A percentile compares a stretch with the other conserved stretches of the same genome.
These are phyloP conservation scores for Leptopilina myrica DNA, from an alignment of 2,888 invertebrate genomes.

Conservation along the genomic window DNA sequence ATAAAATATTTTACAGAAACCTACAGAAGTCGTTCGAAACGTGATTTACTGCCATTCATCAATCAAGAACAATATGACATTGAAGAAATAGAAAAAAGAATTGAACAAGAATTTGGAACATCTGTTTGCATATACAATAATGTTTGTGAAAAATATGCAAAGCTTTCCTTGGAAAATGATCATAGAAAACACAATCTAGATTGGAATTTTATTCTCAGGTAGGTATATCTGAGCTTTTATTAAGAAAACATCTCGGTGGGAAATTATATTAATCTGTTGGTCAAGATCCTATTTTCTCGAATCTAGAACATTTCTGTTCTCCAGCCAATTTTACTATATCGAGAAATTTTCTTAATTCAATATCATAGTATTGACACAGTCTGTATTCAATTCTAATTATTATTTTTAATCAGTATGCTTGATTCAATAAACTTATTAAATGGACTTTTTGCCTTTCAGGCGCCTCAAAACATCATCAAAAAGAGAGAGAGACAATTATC, in stretches of 20 bases:
- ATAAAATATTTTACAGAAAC: constrained; percentile 79
- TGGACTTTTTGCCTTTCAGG: constrained; percentile 77
- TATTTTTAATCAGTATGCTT: too few relatives aligned
- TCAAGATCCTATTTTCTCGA: too few relatives aligned
- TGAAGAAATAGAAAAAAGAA: constrained; percentile 87
- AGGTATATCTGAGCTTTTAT: constrained; percentile 57
- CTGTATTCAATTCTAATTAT: too few relatives aligned
- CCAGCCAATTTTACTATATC: too few relatives aligned
- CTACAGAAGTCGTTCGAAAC: constrained; percentile 82
- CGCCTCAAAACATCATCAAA: constrained; percentile 88
- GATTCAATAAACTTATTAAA: not conserved
- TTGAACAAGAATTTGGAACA: constrained; percentile 86
- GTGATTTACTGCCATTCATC: constrained; percentile 76
- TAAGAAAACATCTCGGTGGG: too few relatives aligned
- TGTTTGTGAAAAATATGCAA: constrained; percentile 85
- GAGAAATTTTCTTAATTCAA: too few relatives aligned
- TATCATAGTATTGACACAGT: too few relatives aligned
- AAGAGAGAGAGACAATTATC: constrained; percentile 84
- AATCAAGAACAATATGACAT: constrained; percentile 81
- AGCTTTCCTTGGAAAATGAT: constrained; percentile 75
- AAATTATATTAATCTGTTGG: too few relatives aligned
- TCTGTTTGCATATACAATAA: constrained; percentile 88
- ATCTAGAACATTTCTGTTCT: too few relatives aligned
- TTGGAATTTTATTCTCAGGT: constrained; percentile 90
- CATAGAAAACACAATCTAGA: constrained; percentile 79